phyloP scores from a whole-genome alignment of 1,140 invertebrate genomes.

The Armadillidium nasatum region DNA sequence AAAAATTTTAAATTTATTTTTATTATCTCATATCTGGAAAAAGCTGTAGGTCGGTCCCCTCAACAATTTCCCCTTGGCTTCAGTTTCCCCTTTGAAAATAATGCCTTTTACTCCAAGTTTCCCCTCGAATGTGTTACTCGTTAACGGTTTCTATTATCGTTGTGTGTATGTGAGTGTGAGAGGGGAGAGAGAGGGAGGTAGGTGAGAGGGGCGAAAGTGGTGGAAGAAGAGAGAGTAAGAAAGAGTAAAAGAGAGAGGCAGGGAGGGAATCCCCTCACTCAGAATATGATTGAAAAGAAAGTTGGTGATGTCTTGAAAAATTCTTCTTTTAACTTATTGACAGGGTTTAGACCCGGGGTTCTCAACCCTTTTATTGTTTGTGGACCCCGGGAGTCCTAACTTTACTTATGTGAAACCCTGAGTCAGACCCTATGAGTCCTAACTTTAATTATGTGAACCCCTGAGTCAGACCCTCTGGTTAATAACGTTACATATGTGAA shows the following conservation, averaged over 20 bases:
- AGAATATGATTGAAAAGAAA: neutral
- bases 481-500: too few relatives aligned
- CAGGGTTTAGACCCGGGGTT: too few relatives aligned
- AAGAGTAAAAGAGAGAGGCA: neutral
- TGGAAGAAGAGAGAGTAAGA: neutral
- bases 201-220: neutral
- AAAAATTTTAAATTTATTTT: constrained; percentile 9
- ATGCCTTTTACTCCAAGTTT: neutral
- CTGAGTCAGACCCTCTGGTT: too few relatives aligned
- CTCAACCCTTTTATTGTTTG: too few relatives aligned
- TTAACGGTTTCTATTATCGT: neutral
- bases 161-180: too few relatives aligned
- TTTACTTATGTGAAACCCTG: too few relatives aligned
- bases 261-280: neutral
- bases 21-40: constrained; percentile 8
- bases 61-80: neutral
- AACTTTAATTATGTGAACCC: too few relatives aligned
- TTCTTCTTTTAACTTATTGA: too few relatives aligned
- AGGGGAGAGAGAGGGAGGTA: too few relatives aligned
- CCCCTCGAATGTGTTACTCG: neutral
- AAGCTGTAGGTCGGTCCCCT: neutral
- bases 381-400: too few relatives aligned
- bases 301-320: too few relatives aligned
- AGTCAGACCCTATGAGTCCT: too few relatives aligned
- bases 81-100: neutral